Evolutionary conservation across 2,888 invertebrate genomes (phyloP), one percentile per base, ranked within the genome.

Genomic region (Orthosia cruda): DNA sequence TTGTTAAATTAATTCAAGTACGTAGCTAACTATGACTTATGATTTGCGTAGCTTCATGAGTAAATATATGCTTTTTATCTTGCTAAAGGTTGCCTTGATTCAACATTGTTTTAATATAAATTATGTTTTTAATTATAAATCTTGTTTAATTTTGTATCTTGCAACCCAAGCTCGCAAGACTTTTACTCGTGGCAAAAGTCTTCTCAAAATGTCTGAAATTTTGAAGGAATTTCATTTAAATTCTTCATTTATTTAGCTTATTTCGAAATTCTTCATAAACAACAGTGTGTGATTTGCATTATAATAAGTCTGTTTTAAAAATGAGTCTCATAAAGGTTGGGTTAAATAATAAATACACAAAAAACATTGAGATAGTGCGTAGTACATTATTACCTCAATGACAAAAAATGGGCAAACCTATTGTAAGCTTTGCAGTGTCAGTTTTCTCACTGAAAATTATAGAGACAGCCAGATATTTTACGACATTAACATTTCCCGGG

Each of bases 1-100:
- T 81, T 74, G 71, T 68, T 74, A 74, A 82, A 84, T 88, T 85
- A 84, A 83, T 84, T 86, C 45, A 40, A 64, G 71, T 71, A 75
- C 32, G 20, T 77, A 72, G 32, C n/a, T 77, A 73, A 74, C 71
- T 81, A 80, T 79, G 81, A 83, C 63, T 83, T 70, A 72, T 78
- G 20, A 54, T 63, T 54, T 23, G 54, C 16, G 68, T 58, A 73
- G 63, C 32, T 40, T 59, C 73, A 70, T 79, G 64, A 40, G 74
- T 79, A 80, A 85, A 87, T 87, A 83, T 86, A 73, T 62, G 66
- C 74, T 70, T 84, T 74, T 68, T 74, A 77, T 77, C 40, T 61
- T 55, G 40, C 45, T 54, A 2, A 55, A 75, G n/a, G 49, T 77
- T 70, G 57, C 32, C 45, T 70, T 75, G 57, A 49, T 54, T 62